phyloP scores from a whole-genome alignment of 2,888 invertebrate species.

The Allolobophora icterica region DNA sequence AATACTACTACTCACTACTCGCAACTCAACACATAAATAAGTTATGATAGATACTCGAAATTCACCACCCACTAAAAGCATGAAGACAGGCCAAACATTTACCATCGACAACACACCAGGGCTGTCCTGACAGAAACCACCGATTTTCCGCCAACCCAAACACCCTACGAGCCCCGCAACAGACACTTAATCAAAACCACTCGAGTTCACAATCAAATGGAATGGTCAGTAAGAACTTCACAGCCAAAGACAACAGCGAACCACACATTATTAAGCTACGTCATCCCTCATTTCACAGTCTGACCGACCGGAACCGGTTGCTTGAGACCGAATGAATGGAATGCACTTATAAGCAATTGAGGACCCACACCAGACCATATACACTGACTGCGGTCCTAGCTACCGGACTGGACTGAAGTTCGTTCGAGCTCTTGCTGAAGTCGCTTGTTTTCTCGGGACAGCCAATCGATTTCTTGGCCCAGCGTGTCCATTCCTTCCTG shows the following conservation, averaged over 20 bases:
- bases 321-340: background rate
- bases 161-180: background rate
- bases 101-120: background rate
- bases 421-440: constrained; percentile 28
- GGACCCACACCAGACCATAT: background rate
- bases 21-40: background rate
- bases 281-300: background rate
- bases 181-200: background rate
- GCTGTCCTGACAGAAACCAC: background rate
- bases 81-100: background rate
- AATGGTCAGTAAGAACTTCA: background rate
- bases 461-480: constrained; percentile 63
- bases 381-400: background rate
- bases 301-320: background rate
- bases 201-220: background rate
- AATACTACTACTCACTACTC: background rate
- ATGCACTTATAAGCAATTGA: background rate
- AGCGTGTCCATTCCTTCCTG: constrained; percentile 65
- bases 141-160: background rate
- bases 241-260: background rate
- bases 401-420: background rate
- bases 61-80: background rate
- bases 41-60: background rate
- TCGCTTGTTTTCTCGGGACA: constrained; percentile 61
- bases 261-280: background rate